A percentile compares a stretch with the other conserved stretches of the same genome.
Conservation (phyloP, 2,113 vertebrate genomes). For the Scomber scombrus region DNA sequence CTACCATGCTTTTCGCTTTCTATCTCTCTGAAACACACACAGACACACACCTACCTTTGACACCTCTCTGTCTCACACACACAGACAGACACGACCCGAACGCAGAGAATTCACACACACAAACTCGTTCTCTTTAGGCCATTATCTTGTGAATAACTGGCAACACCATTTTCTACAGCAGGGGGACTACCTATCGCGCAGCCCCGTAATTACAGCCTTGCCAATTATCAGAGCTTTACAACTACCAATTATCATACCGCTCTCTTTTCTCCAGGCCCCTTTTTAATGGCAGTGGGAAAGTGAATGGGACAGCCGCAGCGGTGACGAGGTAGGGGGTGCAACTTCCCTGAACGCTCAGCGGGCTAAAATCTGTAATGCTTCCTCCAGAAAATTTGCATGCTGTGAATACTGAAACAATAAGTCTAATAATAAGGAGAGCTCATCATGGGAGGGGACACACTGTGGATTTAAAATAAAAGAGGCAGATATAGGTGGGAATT, state of each 20-base stretch:
- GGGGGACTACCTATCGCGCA: conserved; percentile 54
- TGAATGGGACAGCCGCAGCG: conserved; percentile 37
- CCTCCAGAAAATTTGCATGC: conserved; percentile 43
- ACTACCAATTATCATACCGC: conserved; percentile 72
- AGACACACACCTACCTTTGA: conserved; percentile 24
- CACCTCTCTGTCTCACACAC: conserved; percentile 28
- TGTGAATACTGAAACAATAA: conserved; percentile 55
- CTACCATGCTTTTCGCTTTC: conserved; percentile 8
- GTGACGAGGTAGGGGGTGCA: conserved; percentile 36
- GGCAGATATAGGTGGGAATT: not conserved
- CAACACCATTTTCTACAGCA: conserved; percentile 48
- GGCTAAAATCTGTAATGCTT: conserved; percentile 19
- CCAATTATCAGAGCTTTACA: conserved; percentile 79
- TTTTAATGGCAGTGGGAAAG: conserved; percentile 58
- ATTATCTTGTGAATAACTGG: conserved; percentile 72
- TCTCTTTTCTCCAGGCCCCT: conserved; percentile 59
- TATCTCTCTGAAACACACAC: conserved; percentile 27
- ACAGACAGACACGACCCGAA: not conserved
- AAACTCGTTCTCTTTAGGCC: conserved; percentile 40
- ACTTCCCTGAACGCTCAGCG: conserved; percentile 34
- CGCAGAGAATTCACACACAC: conserved; percentile 36
- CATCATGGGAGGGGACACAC: not conserved
- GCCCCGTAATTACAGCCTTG: conserved; percentile 72
- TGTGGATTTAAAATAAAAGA: not conserved
- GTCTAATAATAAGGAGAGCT: conserved; percentile 24